Base-by-base conservation (phyloP, 2,797 vertebrate genomes). In the Micrastur ruficollis region DNA sequence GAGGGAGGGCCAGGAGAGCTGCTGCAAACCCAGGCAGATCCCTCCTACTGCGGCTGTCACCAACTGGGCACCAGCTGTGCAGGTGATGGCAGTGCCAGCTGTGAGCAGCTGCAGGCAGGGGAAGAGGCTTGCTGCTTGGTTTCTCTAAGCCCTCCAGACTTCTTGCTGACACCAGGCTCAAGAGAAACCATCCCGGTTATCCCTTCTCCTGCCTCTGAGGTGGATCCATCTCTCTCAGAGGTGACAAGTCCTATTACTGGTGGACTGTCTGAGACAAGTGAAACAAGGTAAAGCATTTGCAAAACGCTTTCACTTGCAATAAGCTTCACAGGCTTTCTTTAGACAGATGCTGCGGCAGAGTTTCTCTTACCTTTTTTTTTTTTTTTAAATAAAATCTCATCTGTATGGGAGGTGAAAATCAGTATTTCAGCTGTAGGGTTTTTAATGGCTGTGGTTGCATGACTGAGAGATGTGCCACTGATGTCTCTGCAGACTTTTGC, bases 61-160 rank as follows among this genome's bases (percentile, higher is more conserved):
- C 3, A 0, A 22, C 10, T 0, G 1, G 19, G 20, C 4, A 0
- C 27, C 59, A 22, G 34, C 40, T 36, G 71, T 5, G 59, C 42
- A 40, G 53, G 53, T 38, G 42, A 21, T 2, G 6, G 44, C 70
- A 38, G 32, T 0, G 2, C 49, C 67, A 68, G 38, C 38, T 70
- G 42, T 36, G 49, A 71, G 61, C 78, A 79, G 52, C 38, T 5
- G 4, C 32, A 55, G 9, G 6, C 8, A 4, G n/a, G 31, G 29
- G 7, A 49, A 74, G 34, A 46, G 7, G 18, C 21, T 81, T 29
- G 5, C 9, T 14, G 4, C 44, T 67, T 0, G 0, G 5, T 32
- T 79, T 42, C 5, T 27, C 11, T 36, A n/a, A 44, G 25, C 40
- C 23, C 31, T 75, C 40, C 40, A 65, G 62, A 14, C 46, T 93